Evolutionary conservation across 2,113 vertebrate genomes (phyloP).

Genomic region (Labeo catla): DNA sequence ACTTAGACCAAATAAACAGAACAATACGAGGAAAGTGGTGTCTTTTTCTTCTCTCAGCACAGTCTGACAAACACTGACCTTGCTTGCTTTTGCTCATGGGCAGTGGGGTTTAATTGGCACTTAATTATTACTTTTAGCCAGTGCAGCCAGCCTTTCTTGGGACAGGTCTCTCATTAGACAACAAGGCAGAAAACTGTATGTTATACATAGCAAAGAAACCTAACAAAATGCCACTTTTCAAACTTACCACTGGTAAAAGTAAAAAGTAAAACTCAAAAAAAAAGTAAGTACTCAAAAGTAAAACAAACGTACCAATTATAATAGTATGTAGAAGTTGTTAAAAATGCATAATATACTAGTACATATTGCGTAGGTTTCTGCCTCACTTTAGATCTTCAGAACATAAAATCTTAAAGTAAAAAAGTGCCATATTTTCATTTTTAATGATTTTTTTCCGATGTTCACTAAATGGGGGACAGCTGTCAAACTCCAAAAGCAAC

Average conservation of each 20-base stretch:
- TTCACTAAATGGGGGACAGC: background rate
- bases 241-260: conserved; percentile 47
- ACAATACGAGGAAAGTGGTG: conserved; percentile 40
- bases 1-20: conserved; percentile 57
- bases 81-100: conserved; percentile 71
- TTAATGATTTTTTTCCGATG: background rate
- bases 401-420: background rate
- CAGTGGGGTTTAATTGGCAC: conserved; percentile 77
- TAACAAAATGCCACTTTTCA: conserved; percentile 59
- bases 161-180: conserved; percentile 78
- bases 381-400: background rate
- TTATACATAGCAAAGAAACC: conserved; percentile 62
- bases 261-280: conserved; percentile 45
- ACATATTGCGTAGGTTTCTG: background rate
- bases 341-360: background rate
- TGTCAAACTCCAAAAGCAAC: background rate
- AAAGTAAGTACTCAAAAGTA: conserved; percentile 45
- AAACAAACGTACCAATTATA: conserved; percentile 62
- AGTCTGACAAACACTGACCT: conserved; percentile 67
- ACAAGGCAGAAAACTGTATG: conserved; percentile 34
- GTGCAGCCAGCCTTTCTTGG: conserved; percentile 72
- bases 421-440: background rate
- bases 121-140: conserved; percentile 77
- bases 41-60: conserved; percentile 57
- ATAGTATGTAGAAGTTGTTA: conserved; percentile 47